These are phyloP conservation scores for Eilema depressum DNA, from an alignment of 2,888 invertebrate species.

Conservation along the genomic window DNA sequence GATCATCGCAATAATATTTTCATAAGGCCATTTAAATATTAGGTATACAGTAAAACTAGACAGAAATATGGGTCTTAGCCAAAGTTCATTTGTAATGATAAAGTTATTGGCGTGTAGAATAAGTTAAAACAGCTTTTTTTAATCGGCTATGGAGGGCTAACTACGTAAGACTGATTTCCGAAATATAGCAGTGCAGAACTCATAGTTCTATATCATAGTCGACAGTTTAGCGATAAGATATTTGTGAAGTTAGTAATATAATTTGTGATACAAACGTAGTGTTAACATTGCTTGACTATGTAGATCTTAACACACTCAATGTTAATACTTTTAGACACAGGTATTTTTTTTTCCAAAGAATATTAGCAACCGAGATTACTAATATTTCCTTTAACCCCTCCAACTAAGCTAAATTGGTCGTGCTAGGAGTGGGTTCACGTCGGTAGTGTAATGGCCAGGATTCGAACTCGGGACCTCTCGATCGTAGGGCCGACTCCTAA, in stretches of 20 bases:
- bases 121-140: conserved; percentile 36
- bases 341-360: no score
- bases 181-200: conserved; percentile 45
- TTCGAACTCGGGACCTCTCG: no score
- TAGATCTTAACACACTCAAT: conserved; percentile 34
- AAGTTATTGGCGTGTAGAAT: conserved; percentile 42
- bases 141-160: conserved; percentile 24
- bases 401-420: no score
- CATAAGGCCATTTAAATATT: conserved; percentile 23
- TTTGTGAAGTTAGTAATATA: conserved; percentile 43
- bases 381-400: no score
- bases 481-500: no score
- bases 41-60: conserved; percentile 23
- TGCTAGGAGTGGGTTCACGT: no score
- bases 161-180: conserved; percentile 57
- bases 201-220: conserved; percentile 52
- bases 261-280: conserved; percentile 55
- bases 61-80: conserved; percentile 45
- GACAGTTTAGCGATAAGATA: conserved; percentile 44
- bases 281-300: conserved; percentile 47
- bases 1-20: conserved; percentile 16
- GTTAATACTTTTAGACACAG: conserved; percentile 8
- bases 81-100: conserved; percentile 51
- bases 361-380: no score
- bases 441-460: no score